Evolutionary conservation across 1,140 invertebrate genomes (phyloP).

Genomic region (Probaryconus sp.): DNA sequence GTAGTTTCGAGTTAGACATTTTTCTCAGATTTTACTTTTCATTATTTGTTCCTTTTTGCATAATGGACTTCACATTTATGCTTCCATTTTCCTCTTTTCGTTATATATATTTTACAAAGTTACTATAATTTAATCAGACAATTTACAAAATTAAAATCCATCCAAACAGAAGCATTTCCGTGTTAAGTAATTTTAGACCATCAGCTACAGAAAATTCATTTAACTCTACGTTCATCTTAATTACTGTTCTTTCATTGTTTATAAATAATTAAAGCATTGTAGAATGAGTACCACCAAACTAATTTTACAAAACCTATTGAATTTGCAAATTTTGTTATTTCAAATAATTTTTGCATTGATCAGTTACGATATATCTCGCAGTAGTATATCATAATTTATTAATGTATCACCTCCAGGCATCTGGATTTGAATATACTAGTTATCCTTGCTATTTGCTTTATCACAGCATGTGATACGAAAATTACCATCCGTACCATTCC

Average conservation of each 20-base stretch:
- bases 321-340: slow-evolving; percentile 2
- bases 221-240: too few species aligned
- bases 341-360: background rate
- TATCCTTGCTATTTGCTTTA: background rate
- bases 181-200: too few species aligned
- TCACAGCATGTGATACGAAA: background rate
- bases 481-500: too few species aligned
- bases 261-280: too few species aligned
- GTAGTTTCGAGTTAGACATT: slow-evolving; percentile 6
- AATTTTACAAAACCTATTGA: too few species aligned
- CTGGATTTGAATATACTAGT: slow-evolving; percentile 2
- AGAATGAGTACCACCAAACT: too few species aligned
- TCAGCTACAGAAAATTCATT: too few species aligned
- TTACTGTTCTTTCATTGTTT: too few species aligned
- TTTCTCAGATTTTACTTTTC: slow-evolving; percentile 6
- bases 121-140: too few species aligned
- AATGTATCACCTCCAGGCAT: background rate
- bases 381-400: background rate
- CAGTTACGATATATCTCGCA: background rate
- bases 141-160: too few species aligned
- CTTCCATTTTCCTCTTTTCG: slow-evolving; percentile 11
- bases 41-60: slow-evolving; percentile 9
- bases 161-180: too few species aligned
- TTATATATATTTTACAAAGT: too few species aligned
- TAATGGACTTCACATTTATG: slow-evolving; percentile 18